A percentile compares a stretch with the other conserved stretches of the same genome.
phyloP scores from a whole-genome alignment of 2,113 vertebrate genomes.

The Noturus placidus region DNA sequence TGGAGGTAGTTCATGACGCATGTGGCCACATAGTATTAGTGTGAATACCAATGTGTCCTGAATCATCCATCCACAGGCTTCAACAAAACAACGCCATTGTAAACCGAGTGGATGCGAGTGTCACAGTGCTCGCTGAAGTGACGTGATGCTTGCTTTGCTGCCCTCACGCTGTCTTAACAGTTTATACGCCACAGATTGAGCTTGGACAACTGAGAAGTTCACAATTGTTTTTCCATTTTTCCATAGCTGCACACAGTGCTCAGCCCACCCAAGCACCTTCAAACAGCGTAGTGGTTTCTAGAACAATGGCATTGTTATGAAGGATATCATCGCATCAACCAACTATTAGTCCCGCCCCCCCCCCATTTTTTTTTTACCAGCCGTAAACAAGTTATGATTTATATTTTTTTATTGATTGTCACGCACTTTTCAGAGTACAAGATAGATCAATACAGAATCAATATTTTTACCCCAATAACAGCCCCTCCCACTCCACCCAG shows the following conservation, averaged over 20 bases:
- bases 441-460: no score
- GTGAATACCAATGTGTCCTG: not conserved
- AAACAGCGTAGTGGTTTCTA: not conserved
- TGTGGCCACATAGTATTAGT: not conserved
- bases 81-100: not conserved
- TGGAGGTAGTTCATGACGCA: not conserved
- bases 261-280: not conserved
- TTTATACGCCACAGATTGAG: not conserved
- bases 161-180: not conserved
- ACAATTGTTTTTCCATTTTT: not conserved
- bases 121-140: not conserved
- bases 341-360: not conserved
- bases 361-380: not conserved
- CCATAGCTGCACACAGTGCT: not conserved
- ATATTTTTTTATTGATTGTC: no score
- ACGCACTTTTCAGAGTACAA: no score
- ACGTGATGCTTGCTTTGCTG: not conserved
- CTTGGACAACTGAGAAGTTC: not conserved
- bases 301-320: not conserved
- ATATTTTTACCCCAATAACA: no score
- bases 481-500: no score
- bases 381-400: not conserved
- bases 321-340: not conserved
- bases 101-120: fast-evolving
- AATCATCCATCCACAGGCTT: not conserved